Evolutionary conservation across 2,888 invertebrate species (phyloP).

Genomic region (Heteromyza rotundicornis): DNA sequence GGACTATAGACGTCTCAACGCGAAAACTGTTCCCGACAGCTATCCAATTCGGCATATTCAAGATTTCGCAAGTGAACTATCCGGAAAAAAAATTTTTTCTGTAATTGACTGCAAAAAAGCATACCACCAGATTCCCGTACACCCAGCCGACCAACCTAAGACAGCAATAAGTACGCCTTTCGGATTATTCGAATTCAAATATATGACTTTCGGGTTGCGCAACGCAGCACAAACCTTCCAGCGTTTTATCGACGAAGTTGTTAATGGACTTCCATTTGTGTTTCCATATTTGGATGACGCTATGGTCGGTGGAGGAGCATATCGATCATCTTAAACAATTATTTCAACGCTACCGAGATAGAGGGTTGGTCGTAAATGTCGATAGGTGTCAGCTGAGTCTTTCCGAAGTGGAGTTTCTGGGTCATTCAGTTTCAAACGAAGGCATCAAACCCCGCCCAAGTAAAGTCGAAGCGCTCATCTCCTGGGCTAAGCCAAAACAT

Average conservation of each 20-base stretch:
- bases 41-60: conserved; percentile 7
- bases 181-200: conserved; percentile 21
- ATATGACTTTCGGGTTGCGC: conserved; percentile 23
- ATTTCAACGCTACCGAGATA: conserved; percentile 10
- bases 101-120: conserved; percentile 19
- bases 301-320: conserved; percentile 11
- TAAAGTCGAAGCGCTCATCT: not conserved
- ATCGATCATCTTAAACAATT: conserved; percentile 7
- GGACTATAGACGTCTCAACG: not conserved
- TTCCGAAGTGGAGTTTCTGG: conserved; percentile 17
- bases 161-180: conserved; percentile 24
- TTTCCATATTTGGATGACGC: conserved; percentile 22
- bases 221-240: conserved; percentile 23
- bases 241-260: conserved; percentile 15
- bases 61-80: conserved; percentile 15
- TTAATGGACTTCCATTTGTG: conserved; percentile 14
- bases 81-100: conserved; percentile 18
- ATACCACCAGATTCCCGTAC: conserved; percentile 15
- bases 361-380: conserved; percentile 15
- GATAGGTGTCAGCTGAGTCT: conserved; percentile 18
- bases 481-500: not conserved
- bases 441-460: not conserved
- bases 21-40: not conserved
- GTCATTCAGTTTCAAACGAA: not conserved
- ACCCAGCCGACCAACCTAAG: conserved; percentile 14